Percentiles rank a stretch among this genome's conserved stretches.
phyloP scores from a whole-genome alignment of 2,888 invertebrate genomes.

The Stenodema calcarata region DNA sequence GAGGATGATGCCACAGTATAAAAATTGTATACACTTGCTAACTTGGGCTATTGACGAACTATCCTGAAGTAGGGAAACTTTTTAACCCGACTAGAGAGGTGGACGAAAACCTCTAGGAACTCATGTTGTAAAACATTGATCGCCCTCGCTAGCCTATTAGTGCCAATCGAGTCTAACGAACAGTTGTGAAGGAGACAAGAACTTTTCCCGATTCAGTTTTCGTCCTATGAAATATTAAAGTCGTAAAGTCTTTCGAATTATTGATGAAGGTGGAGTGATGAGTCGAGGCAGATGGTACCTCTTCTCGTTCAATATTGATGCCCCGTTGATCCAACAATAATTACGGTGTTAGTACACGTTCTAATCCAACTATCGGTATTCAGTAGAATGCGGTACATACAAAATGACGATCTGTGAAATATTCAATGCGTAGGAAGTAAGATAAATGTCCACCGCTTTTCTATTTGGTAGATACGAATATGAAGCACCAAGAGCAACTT shows the following conservation, averaged over 20 bases:
- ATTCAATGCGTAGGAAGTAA: background rate
- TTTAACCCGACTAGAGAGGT: background rate
- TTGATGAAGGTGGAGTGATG: background rate
- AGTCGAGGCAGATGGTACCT: background rate
- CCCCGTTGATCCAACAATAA: conserved; percentile 32
- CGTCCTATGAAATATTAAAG: background rate
- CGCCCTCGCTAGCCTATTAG: background rate
- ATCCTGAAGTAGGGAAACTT: background rate
- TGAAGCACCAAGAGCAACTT: background rate
- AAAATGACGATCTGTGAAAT: background rate
- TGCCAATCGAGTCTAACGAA: background rate
- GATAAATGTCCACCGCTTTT: background rate
- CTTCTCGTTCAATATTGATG: conserved; percentile 12
- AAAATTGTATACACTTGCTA: background rate
- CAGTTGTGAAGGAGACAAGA: background rate
- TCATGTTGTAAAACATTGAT: background rate
- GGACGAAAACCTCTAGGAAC: background rate
- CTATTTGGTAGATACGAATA: background rate
- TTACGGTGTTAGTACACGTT: conserved; percentile 25
- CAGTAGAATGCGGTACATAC: background rate
- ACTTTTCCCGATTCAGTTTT: conserved; percentile 11
- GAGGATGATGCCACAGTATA: background rate
- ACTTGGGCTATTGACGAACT: background rate
- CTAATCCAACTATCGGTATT: conserved; percentile 1
- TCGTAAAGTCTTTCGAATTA: background rate